Conservation (phyloP, 2,113 vertebrate genomes). For the Lepidothrix coronata region DNA sequence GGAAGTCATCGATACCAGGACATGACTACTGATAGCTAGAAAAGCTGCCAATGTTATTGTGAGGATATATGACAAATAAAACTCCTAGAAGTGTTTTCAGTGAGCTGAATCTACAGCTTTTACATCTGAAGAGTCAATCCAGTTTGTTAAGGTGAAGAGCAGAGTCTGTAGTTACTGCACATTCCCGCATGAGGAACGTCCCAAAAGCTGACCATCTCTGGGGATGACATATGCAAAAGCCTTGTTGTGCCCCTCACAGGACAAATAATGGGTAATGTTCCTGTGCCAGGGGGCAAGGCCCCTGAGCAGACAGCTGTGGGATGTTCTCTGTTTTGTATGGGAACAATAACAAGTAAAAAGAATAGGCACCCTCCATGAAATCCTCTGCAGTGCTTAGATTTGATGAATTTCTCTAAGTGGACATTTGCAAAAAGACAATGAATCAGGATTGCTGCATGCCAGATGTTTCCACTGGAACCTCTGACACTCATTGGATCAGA, state of each 20-base stretch:
- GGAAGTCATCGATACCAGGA: background rate
- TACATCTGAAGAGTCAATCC: background rate
- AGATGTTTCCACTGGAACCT: constrained; percentile 29
- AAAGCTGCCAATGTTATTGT: background rate
- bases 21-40: background rate
- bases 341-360: background rate
- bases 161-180: background rate
- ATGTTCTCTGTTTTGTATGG: background rate
- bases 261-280: background rate
- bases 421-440: constrained; percentile 1
- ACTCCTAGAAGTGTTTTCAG: background rate
- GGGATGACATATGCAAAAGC: background rate
- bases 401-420: constrained; percentile 8
- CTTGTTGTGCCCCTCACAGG: background rate
- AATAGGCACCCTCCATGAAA: background rate
- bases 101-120: background rate
- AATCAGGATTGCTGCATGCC: background rate
- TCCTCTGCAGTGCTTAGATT: background rate
- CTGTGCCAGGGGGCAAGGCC: background rate
- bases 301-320: background rate
- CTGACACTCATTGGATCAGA: background rate
- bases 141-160: background rate
- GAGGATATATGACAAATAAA: background rate
- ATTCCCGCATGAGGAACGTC: accelerated
- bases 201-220: background rate